Evolutionary conservation across 2,888 invertebrate species (phyloP), one percentile per base, ranked within the genome.

Genomic region (Drosophila tripunctata): DNA sequence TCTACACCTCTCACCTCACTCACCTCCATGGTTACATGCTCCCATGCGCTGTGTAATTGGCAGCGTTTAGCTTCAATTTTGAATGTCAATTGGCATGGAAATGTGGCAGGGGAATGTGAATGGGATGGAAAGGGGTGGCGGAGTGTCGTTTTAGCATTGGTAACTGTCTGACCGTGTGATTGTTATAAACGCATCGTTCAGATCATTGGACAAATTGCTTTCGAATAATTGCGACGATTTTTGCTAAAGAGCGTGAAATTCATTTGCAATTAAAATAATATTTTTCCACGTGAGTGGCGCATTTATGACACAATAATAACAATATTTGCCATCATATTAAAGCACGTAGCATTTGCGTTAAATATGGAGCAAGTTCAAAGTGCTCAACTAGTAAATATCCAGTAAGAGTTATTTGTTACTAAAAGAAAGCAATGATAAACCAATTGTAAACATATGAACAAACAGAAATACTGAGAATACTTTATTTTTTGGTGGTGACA

Each of bases 241-340:
- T 62, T 62, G 70, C 38, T 78, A 73, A 87, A 87, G 45, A 75
- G 87, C 79, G 58, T 88, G 58, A 86, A 88, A 88, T 86, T 70
- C 48, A 75, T 79, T 61, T 74, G 84, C 84, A 78, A 86, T 88
- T 87, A 81, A 83, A 79, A 81, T 50, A 68, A 72, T 72, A 82
- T 75, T 82, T 79, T 75, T 82, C 69, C 75, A 67, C 72, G 43
- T 67, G 72, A 69, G 64, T 51, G 55, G 22, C 40, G 62, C 52
- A 45, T 47, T 61, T 68, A 78, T 79, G 63, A 41, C 51, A 58
- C 10, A n/a, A 70, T 67, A 58, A 63, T 8, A n/a, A 70, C 65
- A 58, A 63, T 65, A 58, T 79, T 70, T 62, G 51, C 51, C 22
- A 45, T 17, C 22, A 24, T 50, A 57, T 48, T 45, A 15, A 56